A percentile compares a stretch with the other conserved stretches of the same genome.
phyloP scores from a whole-genome alignment of 2,113 vertebrate genomes.

The Laticauda laticaudata region DNA sequence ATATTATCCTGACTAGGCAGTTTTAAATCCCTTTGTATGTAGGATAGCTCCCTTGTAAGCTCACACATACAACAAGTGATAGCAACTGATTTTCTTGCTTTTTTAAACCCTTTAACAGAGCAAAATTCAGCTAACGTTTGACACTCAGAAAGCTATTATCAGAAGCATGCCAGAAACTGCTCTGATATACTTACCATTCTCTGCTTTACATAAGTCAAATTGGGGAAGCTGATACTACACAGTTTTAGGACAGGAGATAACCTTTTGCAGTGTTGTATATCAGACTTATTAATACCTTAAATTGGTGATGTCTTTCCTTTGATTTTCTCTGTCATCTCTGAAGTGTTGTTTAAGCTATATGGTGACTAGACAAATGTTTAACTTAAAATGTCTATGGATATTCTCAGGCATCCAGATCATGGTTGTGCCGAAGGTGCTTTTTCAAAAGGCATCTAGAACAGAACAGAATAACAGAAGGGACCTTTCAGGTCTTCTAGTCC shows the following conservation, averaged over 20 bases:
- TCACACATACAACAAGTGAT: neutral
- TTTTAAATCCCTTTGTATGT: fast-evolving
- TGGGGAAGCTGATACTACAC: slow-evolving; percentile 49
- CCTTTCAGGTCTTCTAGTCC: too few species aligned
- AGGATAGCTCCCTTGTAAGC: neutral
- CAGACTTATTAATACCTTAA: too few species aligned
- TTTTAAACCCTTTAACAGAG: slow-evolving; percentile 3
- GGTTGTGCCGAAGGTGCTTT: too few species aligned
- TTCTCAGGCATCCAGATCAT: too few species aligned
- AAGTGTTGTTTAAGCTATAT: slow-evolving; percentile 7
- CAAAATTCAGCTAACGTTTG: slow-evolving; percentile 10
- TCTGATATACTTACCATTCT: slow-evolving; percentile 47
- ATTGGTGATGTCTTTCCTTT: too few species aligned
- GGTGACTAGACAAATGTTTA: too few species aligned
- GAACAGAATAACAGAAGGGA: too few species aligned
- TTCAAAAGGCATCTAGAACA: too few species aligned
- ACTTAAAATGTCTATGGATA: neutral
- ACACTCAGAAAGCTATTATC: slow-evolving; percentile 4
- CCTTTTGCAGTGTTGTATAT: slow-evolving; percentile 10
- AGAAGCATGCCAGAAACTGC: slow-evolving; percentile 37
- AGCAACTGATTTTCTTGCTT: slow-evolving; percentile 19
- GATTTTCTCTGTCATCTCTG: neutral
- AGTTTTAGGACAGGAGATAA: slow-evolving; percentile 32
- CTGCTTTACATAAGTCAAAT: neutral
- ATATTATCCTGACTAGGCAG: slow-evolving; percentile 12